phyloP scores from a whole-genome alignment of 2,888 invertebrate genomes.

The Ligdia adustata region DNA sequence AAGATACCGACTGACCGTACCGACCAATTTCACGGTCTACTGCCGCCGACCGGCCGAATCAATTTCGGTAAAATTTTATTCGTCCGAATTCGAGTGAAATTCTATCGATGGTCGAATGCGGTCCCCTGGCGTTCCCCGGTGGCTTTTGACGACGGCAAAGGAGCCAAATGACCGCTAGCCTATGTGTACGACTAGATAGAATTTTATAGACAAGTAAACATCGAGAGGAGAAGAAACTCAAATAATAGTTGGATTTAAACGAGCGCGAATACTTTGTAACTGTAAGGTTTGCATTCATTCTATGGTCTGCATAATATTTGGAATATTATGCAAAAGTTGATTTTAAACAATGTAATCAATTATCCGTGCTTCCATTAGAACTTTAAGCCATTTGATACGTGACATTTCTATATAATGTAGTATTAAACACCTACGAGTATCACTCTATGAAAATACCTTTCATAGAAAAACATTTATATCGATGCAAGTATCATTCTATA shows the following conservation, averaged over 20 bases:
- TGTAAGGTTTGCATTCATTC: too few species aligned
- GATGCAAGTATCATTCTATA: neutral
- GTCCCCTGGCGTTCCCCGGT: conserved; percentile 58
- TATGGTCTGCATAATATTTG: too few species aligned
- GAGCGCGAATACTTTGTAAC: too few species aligned
- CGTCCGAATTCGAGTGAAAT: conserved; percentile 72
- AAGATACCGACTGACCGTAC: conserved; percentile 70
- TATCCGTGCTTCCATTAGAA: too few species aligned
- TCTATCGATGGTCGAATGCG: conserved; percentile 66
- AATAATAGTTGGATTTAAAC: too few species aligned
- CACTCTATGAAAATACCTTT: too few species aligned
- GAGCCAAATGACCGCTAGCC: conserved; percentile 44
- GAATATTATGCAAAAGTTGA: too few species aligned
- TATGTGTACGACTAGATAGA: conserved; percentile 28
- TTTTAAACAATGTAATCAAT: too few species aligned
- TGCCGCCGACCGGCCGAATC: conserved; percentile 73
- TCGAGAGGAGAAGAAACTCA: conserved; percentile 14
- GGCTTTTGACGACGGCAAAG: conserved; percentile 53
- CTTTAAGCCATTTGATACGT: too few species aligned
- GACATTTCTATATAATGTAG: too few species aligned
- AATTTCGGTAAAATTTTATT: conserved; percentile 82
- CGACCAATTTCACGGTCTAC: conserved; percentile 79
- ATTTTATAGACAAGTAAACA: conserved; percentile 34
- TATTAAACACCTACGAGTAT: too few species aligned
- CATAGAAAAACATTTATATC: neutral